Evolutionary conservation across 37 sponge, comb jelly and placozoan species (phyloP), one percentile per base, ranked within the genome.

Genomic region (Haliclona indistincta): DNA sequence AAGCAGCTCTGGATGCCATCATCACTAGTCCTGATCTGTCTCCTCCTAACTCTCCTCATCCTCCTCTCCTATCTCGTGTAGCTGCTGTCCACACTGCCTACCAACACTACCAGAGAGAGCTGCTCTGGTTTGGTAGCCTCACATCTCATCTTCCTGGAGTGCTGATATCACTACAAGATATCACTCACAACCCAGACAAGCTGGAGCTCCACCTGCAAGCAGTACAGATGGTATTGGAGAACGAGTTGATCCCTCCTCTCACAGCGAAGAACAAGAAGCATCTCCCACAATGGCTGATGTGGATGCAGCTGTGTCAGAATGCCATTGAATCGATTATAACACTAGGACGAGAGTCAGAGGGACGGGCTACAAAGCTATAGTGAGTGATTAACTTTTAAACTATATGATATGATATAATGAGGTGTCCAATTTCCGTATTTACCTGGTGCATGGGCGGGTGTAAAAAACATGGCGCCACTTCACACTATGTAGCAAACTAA

Each of bases 41-140:
- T 73, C 8, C 6, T 13, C 11, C 55, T 40, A 28, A 54, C 17
- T n/a, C n/a, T n/a, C n/a, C n/a, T n/a, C n/a, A n/a, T n/a, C 44
- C 40, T 19, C 51, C 65, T 38, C 64, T 87, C 17, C 67, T 63
- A 19, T 2, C 35, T 19, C 38, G 55, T 25, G 54, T 87, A n/a
- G 76, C 64, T 26, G 76, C 87, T 32, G 29, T 87, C 26, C 87
- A 87, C 41, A 29, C 81, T 38, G 87, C 73, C 20, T 71, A 87
- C 42, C 10, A 63, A 17, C 15, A 15, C 11, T 35, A 38, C 32
- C 51, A 51, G 38, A 26, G 56, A 23, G 60, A 80, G 56, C 33
- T 87, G 22, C 38, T 74, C 39, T 69, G 76, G 76, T 87, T 87
- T 80, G 76, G 76, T 2, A 76, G 81, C 38, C 62, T 87, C 32